Conservation (phyloP, 2,888 invertebrate species). For the Cyrtodaria siliqua region DNA sequence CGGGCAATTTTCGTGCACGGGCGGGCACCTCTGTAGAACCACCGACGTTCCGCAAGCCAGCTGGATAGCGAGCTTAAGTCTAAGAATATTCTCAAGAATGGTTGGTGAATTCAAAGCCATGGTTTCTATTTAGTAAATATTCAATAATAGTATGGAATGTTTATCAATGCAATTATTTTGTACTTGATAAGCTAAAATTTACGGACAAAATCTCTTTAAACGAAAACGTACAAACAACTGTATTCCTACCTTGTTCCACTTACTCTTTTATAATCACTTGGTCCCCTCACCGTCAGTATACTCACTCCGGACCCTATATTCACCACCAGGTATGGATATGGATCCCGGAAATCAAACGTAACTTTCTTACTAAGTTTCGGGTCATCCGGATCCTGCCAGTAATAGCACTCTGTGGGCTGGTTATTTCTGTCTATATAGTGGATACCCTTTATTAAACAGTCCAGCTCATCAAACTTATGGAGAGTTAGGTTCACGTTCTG, state of each 20-base stretch:
- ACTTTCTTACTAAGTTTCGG: slow-evolving; percentile 89
- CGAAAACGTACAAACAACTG: too few relatives aligned
- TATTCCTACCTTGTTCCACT: slow-evolving; percentile 96
- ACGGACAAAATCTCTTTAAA: too few relatives aligned
- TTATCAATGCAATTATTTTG: too few relatives aligned
- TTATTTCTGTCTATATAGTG: slow-evolving; percentile 97
- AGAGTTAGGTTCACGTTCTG: slow-evolving; percentile 89
- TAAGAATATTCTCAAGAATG: too few relatives aligned
- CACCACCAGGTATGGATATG: slow-evolving; percentile 94
- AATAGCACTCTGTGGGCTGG: slow-evolving; percentile 95
- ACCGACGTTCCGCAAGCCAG: too few relatives aligned
- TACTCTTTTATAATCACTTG: slow-evolving; percentile 95
- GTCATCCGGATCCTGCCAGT: slow-evolving; percentile 94
- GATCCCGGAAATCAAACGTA: slow-evolving; percentile 87
- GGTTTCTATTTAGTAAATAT: too few relatives aligned
- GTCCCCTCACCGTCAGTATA: slow-evolving; percentile 94
- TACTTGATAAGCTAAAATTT: too few relatives aligned
- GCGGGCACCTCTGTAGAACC: too few relatives aligned
- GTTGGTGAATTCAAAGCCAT: too few relatives aligned
- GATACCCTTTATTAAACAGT: slow-evolving; percentile 97
- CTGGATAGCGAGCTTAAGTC: too few relatives aligned
- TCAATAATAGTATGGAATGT: too few relatives aligned
- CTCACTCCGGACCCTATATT: slow-evolving; percentile 99
- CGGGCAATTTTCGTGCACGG: too few relatives aligned
- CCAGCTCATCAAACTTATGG: slow-evolving; percentile 98